Evolutionary conservation across 2,797 vertebrate species (phyloP).

Genomic region (Sebastes diaconus): DNA sequence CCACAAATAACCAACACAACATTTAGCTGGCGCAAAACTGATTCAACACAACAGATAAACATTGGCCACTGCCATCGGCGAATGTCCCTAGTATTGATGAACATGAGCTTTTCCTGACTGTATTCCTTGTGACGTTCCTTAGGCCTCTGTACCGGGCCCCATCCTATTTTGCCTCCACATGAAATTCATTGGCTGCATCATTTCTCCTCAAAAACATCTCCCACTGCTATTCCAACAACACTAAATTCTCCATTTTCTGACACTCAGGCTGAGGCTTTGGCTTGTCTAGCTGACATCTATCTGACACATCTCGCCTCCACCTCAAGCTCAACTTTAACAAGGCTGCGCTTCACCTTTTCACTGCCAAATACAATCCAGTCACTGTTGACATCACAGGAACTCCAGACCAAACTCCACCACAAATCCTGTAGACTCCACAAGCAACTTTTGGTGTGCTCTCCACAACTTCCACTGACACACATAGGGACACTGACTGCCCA

Average conservation of each 20-base stretch:
- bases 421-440: not conserved
- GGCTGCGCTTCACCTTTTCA: not conserved
- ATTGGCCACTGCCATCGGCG: too few relatives aligned
- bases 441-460: not conserved
- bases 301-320: not conserved
- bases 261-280: not conserved
- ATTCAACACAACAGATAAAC: too few relatives aligned
- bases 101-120: not conserved
- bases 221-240: not conserved
- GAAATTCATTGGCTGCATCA: not conserved
- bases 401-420: not conserved
- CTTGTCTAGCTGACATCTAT: not conserved
- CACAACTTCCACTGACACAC: not conserved
- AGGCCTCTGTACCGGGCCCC: not conserved
- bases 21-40: too few relatives aligned
- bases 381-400: not conserved
- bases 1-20: too few relatives aligned
- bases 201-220: not conserved
- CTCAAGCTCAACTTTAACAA: slow-evolving; percentile 1
- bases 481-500: not conserved
- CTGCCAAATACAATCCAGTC: not conserved
- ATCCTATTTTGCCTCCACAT: not conserved
- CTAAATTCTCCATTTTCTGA: not conserved
- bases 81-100: not conserved
- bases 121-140: not conserved